Conservation (phyloP, 2,797 vertebrate genomes). For the Hirundo rustica region DNA sequence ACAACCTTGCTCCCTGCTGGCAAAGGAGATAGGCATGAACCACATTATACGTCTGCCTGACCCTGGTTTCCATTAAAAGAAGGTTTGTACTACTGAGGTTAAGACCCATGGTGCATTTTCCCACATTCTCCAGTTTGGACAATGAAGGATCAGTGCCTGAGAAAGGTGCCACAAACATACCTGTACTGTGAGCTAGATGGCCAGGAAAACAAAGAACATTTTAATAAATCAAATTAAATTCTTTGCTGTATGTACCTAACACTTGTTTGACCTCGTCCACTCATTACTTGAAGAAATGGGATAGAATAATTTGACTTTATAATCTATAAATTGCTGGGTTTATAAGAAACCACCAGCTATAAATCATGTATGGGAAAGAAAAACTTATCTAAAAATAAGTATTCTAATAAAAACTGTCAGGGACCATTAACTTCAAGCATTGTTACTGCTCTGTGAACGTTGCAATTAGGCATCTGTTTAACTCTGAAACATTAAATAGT, state of each 20-base stretch:
- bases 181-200: not conserved
- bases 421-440: constrained; percentile 6
- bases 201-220: not conserved
- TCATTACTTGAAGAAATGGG: not conserved
- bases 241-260: not conserved
- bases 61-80: not conserved
- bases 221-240: not conserved
- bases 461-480: constrained; percentile 40
- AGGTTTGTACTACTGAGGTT: not conserved
- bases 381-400: not conserved
- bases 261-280: not conserved
- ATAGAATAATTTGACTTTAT: not conserved
- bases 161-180: not conserved
- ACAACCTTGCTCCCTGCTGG: not conserved
- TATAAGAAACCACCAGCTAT: not conserved
- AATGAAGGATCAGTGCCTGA: not conserved
- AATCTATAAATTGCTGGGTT: not conserved
- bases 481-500: not conserved
- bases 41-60: not conserved
- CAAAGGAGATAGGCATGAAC: not conserved
- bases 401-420: not conserved
- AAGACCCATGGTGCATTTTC: not conserved
- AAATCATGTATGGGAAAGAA: not conserved
- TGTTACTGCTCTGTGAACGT: not conserved
- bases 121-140: not conserved